Evolutionary conservation across 2,888 invertebrate genomes (phyloP).

Genomic region (Orthonychiurus folsomi): DNA sequence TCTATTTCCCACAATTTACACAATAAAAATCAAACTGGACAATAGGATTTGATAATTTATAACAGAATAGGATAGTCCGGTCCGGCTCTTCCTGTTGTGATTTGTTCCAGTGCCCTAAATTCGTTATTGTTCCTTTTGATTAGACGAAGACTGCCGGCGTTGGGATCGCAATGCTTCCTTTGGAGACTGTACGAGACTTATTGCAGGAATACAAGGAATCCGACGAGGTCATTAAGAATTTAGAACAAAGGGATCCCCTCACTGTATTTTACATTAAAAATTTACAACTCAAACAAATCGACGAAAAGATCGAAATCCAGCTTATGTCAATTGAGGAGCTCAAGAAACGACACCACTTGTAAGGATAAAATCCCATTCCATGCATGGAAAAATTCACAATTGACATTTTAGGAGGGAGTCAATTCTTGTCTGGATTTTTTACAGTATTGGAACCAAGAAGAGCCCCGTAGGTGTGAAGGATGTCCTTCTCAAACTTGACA

Average conservation of each 20-base stretch:
- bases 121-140: neutral
- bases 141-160: neutral
- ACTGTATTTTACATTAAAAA: constrained; percentile 38
- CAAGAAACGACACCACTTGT: constrained; percentile 8
- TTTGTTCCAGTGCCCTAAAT: neutral
- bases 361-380: neutral
- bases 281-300: constrained; percentile 29
- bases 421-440: neutral
- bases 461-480: constrained; percentile 1
- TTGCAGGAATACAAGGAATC: constrained; percentile 29
- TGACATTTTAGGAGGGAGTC: neutral
- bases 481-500: neutral
- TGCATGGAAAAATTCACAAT: neutral
- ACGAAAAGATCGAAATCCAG: constrained; percentile 24
- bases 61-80: too few species aligned
- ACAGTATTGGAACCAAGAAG: neutral
- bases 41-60: too few species aligned
- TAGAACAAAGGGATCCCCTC: constrained; percentile 36
- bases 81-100: too few species aligned
- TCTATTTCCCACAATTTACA: too few species aligned
- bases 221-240: constrained; percentile 28
- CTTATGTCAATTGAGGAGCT: constrained; percentile 16
- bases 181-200: constrained; percentile 4
- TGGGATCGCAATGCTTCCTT: neutral
- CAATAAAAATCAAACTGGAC: too few species aligned